Evolutionary conservation across 2,113 vertebrate species (phyloP).

Genomic region (Emydura subglobosa): DNA sequence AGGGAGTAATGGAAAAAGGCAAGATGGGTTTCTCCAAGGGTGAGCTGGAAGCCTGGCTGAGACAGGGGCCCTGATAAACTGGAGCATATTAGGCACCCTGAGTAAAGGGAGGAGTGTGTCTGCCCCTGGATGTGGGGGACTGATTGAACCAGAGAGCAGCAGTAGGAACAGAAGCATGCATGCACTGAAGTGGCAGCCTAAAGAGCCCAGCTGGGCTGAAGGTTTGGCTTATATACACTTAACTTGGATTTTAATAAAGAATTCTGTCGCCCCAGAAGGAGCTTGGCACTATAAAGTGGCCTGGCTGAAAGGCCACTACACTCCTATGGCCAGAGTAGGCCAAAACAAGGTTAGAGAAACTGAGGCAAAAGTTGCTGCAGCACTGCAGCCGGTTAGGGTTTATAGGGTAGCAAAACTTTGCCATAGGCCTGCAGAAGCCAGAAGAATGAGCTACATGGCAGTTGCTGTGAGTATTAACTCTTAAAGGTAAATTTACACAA

Average conservation of each 20-base stretch:
- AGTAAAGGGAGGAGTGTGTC: too few species aligned
- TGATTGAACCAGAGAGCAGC: too few species aligned
- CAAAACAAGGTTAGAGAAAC: neutral
- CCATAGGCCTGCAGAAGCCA: neutral
- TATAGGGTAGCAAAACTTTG: neutral
- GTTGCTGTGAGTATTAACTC: rapidly evolving
- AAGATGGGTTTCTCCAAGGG: neutral
- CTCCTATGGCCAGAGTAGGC: too few species aligned
- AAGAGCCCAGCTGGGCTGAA: too few species aligned
- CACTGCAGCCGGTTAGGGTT: neutral
- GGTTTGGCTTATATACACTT: too few species aligned
- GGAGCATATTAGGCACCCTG: too few species aligned
- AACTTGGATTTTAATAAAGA: too few species aligned
- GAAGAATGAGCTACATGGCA: neutral
- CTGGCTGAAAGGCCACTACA: neutral
- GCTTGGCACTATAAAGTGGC: neutral
- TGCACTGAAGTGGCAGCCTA: too few species aligned
- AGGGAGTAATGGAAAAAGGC: neutral
- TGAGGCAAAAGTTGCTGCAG: neutral
- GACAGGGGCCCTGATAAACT: neutral
- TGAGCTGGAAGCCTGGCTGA: neutral
- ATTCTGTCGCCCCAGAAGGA: too few species aligned
- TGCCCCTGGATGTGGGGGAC: too few species aligned
- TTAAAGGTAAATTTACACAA: neutral
- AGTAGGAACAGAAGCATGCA: too few species aligned